A percentile compares a stretch with the other conserved stretches of the same genome.
phyloP scores from a whole-genome alignment of 2,113 vertebrate species.

The Gambusia affinis region DNA sequence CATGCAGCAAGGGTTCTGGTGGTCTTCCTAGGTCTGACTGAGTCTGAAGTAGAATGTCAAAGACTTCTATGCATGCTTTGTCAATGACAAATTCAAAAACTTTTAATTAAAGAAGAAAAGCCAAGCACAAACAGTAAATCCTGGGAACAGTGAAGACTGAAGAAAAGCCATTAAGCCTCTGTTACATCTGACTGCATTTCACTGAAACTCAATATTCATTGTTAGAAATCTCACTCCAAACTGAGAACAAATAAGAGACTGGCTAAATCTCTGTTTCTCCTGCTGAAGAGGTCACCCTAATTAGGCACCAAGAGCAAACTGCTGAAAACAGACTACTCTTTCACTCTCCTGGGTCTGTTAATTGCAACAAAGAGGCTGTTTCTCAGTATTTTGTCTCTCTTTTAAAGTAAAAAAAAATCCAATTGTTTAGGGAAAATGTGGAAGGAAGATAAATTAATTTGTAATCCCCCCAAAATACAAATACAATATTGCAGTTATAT shows the following conservation, averaged over 20 bases:
- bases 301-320: constrained; percentile 35
- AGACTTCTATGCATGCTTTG: constrained; percentile 2
- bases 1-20: not conserved
- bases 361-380: constrained; percentile 5
- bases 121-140: constrained; percentile 31
- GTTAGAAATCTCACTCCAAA: constrained; percentile 38
- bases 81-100: constrained; percentile 36
- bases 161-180: constrained; percentile 68
- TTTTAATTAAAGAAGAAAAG: constrained; percentile 60
- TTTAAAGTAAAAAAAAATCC: not conserved
- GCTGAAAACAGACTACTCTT: constrained; percentile 39
- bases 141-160: constrained; percentile 40
- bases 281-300: constrained; percentile 38
- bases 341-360: constrained; percentile 22
- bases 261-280: constrained; percentile 37
- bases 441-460: constrained; percentile 41
- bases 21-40: constrained; percentile 11
- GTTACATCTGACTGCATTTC: constrained; percentile 72
- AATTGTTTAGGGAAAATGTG: constrained; percentile 52
- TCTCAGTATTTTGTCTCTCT: constrained; percentile 3
- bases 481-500: constrained; percentile 11
- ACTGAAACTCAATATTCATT: constrained; percentile 54
- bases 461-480: constrained; percentile 42
- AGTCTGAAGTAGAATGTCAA: constrained; percentile 6
- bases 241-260: constrained; percentile 19